Base-by-base conservation (phyloP, 2,888 invertebrate genomes). In the Sinohyriopsis cumingii region DNA sequence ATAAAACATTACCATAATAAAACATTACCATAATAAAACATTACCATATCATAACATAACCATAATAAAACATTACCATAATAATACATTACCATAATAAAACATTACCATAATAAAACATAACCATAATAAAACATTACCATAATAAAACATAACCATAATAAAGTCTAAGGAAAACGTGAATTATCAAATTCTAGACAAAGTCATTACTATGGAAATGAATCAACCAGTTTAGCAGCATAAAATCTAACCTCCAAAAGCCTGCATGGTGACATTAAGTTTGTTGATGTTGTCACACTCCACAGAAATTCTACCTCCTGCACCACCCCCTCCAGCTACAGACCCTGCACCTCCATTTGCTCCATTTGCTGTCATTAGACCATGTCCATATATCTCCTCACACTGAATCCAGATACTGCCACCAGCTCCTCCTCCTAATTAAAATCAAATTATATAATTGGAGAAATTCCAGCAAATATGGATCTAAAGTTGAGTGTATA, bases 401-500 rank as follows among this genome's bases (percentile, higher is more conserved):
- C 83, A 82, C 18, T 57, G 63, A 53, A 85, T 81, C 82, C 82
- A 84, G 28, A 85, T 75, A 61, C 81, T 76, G 54, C 85, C 85
- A 53, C 84, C 85, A 55, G 84, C 78, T 25, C 85, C 85, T 28
- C 85, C 85, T 75, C 85, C 85, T 85, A 59, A n/a, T 5, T 28
- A 24, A 33, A 19, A 57, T 24, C 28, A 28, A 22, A 60, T n/a
- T 15, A 53, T 45, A 68, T 24, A 54, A 65, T 15, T 9, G 18
- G 18, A 64, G 1, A 24, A 9, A 28, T 45, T 12, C 15, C 22
- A n/a, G 28, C 22, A 25, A 28, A 61, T 9, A 28, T 61, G n/a
- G 28, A 61, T 22, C 57, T 19, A 22, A 22, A 57, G n/a, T 1
- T 57, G 6, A 57, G 20, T 18, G 33, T 33, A 33, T 33, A 9